These are phyloP conservation scores for Poecile atricapillus DNA, from an alignment of 2,113 vertebrate genomes.

Conservation along the genomic window DNA sequence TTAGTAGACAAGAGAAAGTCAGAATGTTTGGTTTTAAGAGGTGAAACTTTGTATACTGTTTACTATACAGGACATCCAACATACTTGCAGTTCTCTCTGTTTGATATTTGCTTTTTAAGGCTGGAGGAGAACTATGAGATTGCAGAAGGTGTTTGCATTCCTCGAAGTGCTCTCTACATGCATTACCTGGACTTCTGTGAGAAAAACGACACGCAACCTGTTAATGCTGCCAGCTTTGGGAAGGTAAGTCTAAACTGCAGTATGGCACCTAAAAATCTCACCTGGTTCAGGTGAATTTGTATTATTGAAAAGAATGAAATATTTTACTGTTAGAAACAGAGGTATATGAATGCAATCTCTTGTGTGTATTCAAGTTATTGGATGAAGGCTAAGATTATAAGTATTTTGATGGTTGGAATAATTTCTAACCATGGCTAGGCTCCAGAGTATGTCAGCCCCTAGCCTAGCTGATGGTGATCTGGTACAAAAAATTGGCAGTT, in stretches of 20 bases:
- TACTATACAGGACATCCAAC: constrained; percentile 40
- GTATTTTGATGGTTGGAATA: not conserved
- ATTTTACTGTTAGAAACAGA: not conserved
- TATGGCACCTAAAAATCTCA: not conserved
- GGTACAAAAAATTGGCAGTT: not conserved
- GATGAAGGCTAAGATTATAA: not conserved
- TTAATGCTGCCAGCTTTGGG: constrained; percentile 98
- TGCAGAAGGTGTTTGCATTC: constrained; percentile 97
- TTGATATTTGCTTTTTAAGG: constrained; percentile 73
- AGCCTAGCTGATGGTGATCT: not conserved
- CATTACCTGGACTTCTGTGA: constrained; percentile 99
- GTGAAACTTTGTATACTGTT: not conserved
- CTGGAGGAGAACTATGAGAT: constrained; percentile 99
- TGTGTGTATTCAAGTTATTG: not conserved
- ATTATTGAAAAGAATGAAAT: not conserved
- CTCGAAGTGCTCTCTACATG: constrained; percentile 98
- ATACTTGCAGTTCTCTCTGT: constrained; percentile 54
- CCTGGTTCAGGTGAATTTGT: not conserved
- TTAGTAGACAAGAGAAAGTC: not conserved
- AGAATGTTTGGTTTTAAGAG: not conserved
- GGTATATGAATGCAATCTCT: not conserved
- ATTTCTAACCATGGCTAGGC: not conserved
- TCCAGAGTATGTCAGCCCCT: not conserved
- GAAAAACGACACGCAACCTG: constrained; percentile 96
- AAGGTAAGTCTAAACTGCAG: constrained; percentile 81